Evolutionary conservation across 2,888 invertebrate species (phyloP), one percentile per base, ranked within the genome.

Genomic region (Scotopteryx bipunctaria): DNA sequence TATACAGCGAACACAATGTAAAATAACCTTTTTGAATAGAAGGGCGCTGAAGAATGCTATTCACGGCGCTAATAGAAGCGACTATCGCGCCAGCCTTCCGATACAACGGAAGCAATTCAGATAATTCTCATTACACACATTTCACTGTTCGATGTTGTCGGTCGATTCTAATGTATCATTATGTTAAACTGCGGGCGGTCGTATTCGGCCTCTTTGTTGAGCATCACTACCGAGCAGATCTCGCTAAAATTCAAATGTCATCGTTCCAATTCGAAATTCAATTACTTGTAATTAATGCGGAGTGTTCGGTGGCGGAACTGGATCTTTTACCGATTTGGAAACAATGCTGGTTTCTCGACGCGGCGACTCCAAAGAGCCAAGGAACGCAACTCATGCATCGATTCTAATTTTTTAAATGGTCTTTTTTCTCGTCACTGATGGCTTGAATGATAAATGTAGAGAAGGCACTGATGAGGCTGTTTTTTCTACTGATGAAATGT

Each of bases 191-290:
- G 71, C 89, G 78, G 90, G 89, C 78, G 89, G 89, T 88, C 71
- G 66, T 36, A 78, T 82, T n/a, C 82, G 82, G 79, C 72, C 70
- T 79, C 85, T 84, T 86, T 88, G 86, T 86, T 70, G 85, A 80
- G 78, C 86, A 84, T 87, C 88, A 87, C 89, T 89, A 82, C 80
- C 70, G 78, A 74, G 69, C 77, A 76, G 70, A 73, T 80, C 81
- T 82, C 86, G 87, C 83, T 78, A 91, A 92, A 92, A 91, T 81
- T 85, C 85, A 88, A 92, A 89, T 91, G 91, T 92, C 92, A 92
- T 92, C 91, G 86, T 91, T 86, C 92, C 92, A 92, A 92, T 92
- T 92, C 92, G 89, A 92, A 92, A 91, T 91, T 92, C 91, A 92
- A 92, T 92, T 91, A 91, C 85, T 76, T 86, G 91, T 92, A 92